Evolutionary conservation across 2,888 invertebrate genomes (phyloP).

Genomic region (Nowickia ferox): DNA sequence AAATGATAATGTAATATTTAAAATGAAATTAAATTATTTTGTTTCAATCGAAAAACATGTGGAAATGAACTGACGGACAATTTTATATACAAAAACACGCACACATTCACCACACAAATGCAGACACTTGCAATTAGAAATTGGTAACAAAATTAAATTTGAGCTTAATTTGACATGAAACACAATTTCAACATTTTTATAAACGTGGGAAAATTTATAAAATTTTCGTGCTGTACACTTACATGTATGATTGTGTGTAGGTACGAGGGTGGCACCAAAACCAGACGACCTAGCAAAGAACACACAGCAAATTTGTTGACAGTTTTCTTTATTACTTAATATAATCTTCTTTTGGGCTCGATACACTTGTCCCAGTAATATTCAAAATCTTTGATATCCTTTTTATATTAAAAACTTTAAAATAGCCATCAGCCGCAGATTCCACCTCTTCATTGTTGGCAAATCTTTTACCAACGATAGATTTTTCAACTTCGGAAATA

Average conservation of each 20-base stretch:
- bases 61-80: neutral
- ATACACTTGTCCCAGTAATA: too few species aligned
- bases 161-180: conserved; percentile 50
- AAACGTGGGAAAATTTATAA: conserved; percentile 20
- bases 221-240: neutral
- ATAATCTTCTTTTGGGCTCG: too few species aligned
- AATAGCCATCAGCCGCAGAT: too few species aligned
- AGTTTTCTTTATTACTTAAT: too few species aligned
- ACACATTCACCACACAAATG: neutral
- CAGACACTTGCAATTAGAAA: conserved; percentile 19
- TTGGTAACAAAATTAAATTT: conserved; percentile 61
- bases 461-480: too few species aligned
- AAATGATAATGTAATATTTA: conserved; percentile 50
- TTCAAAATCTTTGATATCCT: too few species aligned
- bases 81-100: neutral
- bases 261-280: too few species aligned
- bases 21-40: conserved; percentile 51
- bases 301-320: too few species aligned
- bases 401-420: too few species aligned
- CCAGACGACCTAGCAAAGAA: too few species aligned
- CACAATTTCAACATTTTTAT: conserved; percentile 4
- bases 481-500: too few species aligned
- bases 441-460: too few species aligned
- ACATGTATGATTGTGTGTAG: neutral
- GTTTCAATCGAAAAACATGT: conserved; percentile 19